Evolutionary conservation across 2,113 vertebrate species (phyloP).

Genomic region (Sula dactylatra): DNA sequence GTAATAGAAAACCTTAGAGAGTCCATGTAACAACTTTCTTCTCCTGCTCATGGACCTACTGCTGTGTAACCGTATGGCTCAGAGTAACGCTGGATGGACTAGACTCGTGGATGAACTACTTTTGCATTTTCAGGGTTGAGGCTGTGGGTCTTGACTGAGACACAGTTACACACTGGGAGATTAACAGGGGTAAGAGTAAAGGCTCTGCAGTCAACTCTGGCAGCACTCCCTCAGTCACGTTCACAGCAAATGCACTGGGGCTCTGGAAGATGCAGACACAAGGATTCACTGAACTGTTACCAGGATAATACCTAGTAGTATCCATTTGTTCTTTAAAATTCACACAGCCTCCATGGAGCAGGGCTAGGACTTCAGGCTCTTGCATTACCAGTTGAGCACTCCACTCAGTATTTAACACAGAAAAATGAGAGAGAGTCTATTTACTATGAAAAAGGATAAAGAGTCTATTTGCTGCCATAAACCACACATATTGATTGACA

Average conservation of each 20-base stretch:
- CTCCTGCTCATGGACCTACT: rapidly evolving
- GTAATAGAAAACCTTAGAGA: not conserved
- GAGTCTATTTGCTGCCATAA: not conserved
- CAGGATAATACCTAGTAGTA: not conserved
- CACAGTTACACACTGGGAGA: not conserved
- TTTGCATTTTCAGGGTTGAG: not conserved
- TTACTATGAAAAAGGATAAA: not conserved
- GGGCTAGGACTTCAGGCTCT: not conserved
- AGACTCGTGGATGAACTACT: not conserved
- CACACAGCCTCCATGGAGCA: not conserved
- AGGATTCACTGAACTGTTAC: not conserved
- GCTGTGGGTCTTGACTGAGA: not conserved
- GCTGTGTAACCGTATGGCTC: not conserved
- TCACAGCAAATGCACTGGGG: not conserved
- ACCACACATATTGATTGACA: not conserved
- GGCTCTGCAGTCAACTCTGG: not conserved
- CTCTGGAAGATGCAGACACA: not conserved
- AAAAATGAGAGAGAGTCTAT: not conserved
- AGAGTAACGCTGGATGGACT: not conserved
- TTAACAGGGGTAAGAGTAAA: not conserved
- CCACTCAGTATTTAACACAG: not conserved
- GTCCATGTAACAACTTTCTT: not conserved
- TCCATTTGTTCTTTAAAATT: not conserved
- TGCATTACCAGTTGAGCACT: not conserved
- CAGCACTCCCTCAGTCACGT: not conserved